A percentile compares a stretch with the other conserved stretches of the same genome.
Evolutionary conservation across 37 sponge, comb jelly and placozoan genomes (phyloP).

Genomic region (Hormiphora californensis): DNA sequence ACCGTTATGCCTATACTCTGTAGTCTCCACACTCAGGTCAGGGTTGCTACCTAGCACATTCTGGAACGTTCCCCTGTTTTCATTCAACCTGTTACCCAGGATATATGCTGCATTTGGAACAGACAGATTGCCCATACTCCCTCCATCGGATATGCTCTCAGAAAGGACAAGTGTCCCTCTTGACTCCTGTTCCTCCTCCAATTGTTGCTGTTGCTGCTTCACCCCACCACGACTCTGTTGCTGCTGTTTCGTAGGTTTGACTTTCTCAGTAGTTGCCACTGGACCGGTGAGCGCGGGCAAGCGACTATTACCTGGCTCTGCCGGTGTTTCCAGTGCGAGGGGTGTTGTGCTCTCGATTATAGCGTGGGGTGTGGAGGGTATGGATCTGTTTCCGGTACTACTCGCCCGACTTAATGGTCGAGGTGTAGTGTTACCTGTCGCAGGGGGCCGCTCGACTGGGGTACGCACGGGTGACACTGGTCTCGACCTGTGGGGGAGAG

Average conservation of each 20-base stretch:
- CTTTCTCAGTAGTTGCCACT: constrained; percentile 31
- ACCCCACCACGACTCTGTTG: background rate
- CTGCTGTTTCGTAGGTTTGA: background rate
- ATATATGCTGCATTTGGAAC: constrained; percentile 40
- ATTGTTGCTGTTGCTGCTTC: background rate
- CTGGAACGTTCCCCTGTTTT: constrained; percentile 5
- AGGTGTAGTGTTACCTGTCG: constrained; percentile 44
- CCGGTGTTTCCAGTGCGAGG: background rate
- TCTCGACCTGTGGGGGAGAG: too few relatives aligned
- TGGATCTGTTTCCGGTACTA: constrained; percentile 41
- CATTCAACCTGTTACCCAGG: constrained; percentile 8
- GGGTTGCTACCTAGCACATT: constrained; percentile 42
- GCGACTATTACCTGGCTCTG: constrained; percentile 23
- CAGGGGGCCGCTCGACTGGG: too few relatives aligned
- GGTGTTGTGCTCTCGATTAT: constrained; percentile 42
- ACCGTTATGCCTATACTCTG: background rate
- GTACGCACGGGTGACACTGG: too few relatives aligned
- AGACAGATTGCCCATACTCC: background rate
- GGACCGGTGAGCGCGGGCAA: too few relatives aligned
- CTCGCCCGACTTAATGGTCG: constrained; percentile 49
- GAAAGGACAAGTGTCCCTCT: constrained; percentile 10
- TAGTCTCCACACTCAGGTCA: background rate
- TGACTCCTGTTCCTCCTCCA: background rate
- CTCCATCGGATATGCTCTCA: background rate
- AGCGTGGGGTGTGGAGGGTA: background rate